Evolutionary conservation across 2,888 invertebrate species (phyloP).

Genomic region (Diplazon laetatorius): DNA sequence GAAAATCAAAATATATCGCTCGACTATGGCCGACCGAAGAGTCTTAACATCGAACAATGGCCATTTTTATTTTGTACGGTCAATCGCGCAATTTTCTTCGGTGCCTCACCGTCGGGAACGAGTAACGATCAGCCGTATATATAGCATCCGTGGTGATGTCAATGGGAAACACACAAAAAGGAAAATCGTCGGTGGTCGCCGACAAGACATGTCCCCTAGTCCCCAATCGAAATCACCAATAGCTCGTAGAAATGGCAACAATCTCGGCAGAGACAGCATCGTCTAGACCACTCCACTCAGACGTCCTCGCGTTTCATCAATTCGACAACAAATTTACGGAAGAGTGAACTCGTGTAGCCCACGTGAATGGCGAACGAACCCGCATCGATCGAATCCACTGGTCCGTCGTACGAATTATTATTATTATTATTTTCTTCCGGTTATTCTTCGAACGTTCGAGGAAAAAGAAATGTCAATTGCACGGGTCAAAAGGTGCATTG

Average conservation of each 20-base stretch:
- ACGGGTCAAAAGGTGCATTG: neutral
- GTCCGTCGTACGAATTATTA: conserved; percentile 8
- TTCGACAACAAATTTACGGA: conserved; percentile 17
- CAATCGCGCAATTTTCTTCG: conserved; percentile 64
- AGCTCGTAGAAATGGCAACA: neutral
- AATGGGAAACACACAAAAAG: conserved; percentile 9
- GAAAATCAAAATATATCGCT: conserved; percentile 8
- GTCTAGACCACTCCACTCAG: neutral
- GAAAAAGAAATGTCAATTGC: neutral
- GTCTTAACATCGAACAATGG: conserved; percentile 28
- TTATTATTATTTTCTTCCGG: neutral
- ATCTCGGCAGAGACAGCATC: neutral
- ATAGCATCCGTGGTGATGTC: conserved; percentile 22
- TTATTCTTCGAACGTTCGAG: conserved; percentile 5
- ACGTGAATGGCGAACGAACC: neutral
- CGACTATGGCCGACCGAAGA: neutral
- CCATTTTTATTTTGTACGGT: conserved; percentile 70
- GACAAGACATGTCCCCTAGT: neutral
- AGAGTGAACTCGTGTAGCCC: neutral
- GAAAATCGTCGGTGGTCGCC: conserved; percentile 15
- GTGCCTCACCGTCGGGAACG: conserved; percentile 48
- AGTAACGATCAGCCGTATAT: conserved; percentile 21
- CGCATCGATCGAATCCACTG: conserved; percentile 4
- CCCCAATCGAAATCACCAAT: neutral
- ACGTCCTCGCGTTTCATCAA: neutral